Conservation (phyloP, 2,888 invertebrate genomes). For the Thyatira batis region DNA sequence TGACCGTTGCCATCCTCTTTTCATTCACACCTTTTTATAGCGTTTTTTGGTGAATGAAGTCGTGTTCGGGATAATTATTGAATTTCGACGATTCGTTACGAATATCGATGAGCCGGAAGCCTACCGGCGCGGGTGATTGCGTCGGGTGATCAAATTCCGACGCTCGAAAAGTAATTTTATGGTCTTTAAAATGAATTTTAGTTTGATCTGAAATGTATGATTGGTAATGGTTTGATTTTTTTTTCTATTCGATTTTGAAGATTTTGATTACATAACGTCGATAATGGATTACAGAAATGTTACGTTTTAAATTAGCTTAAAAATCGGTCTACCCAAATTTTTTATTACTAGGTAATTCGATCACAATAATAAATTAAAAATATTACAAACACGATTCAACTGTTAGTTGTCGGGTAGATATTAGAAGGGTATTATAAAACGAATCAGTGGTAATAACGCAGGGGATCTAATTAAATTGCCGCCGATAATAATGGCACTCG, state of each 20-base stretch:
- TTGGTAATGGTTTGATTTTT: slow-evolving; percentile 19
- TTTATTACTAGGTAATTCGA: slow-evolving; percentile 39
- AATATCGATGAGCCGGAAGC: slow-evolving; percentile 82
- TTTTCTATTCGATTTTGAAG: not conserved
- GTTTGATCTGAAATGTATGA: slow-evolving; percentile 44
- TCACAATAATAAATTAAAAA: slow-evolving; percentile 45
- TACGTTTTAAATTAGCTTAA: not conserved
- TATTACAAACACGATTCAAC: slow-evolving; percentile 41
- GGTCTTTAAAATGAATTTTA: slow-evolving; percentile 72
- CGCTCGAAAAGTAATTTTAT: slow-evolving; percentile 78
- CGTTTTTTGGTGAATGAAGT: slow-evolving; percentile 80
- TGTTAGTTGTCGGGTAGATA: slow-evolving; percentile 42
- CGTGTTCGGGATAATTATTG: slow-evolving; percentile 82
- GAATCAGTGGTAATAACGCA: slow-evolving; percentile 79
- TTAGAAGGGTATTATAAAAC: slow-evolving; percentile 75
- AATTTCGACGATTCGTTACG: slow-evolving; percentile 81
- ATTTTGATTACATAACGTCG: not conserved
- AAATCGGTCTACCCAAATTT: not conserved
- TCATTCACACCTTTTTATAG: slow-evolving; percentile 80
- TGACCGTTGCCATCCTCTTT: slow-evolving; percentile 69
- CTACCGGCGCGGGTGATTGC: slow-evolving; percentile 73
- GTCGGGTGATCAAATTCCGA: slow-evolving; percentile 72
- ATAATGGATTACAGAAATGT: not conserved
- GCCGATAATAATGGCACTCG: slow-evolving; percentile 78
- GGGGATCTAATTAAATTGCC: slow-evolving; percentile 82